phyloP scores from a whole-genome alignment of 2,888 invertebrate genomes.

The Zygaena filipendulae region DNA sequence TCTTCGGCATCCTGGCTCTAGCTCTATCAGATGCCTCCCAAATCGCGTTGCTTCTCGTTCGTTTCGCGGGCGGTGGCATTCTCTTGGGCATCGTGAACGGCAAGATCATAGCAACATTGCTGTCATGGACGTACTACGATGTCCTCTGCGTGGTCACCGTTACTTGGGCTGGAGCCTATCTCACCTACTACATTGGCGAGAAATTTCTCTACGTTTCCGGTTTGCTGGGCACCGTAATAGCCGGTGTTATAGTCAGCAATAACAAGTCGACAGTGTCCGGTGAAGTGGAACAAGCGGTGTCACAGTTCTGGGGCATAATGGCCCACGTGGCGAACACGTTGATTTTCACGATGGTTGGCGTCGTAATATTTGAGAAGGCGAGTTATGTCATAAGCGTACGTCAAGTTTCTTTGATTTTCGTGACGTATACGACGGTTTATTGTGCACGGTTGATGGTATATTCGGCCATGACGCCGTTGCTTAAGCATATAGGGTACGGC shows the following conservation, averaged over 20 bases:
- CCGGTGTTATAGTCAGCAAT: slow-evolving; percentile 44
- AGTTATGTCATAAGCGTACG: slow-evolving; percentile 45
- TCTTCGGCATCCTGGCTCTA: slow-evolving; percentile 39
- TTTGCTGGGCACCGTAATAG: slow-evolving; percentile 39
- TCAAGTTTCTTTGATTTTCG: slow-evolving; percentile 45
- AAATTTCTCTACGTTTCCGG: slow-evolving; percentile 55
- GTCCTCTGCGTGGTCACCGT: slow-evolving; percentile 41
- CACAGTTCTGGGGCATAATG: slow-evolving; percentile 43
- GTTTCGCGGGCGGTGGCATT: slow-evolving; percentile 46
- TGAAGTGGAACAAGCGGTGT: slow-evolving; percentile 43
- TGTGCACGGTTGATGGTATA: slow-evolving; percentile 58
- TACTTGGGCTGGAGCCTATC: slow-evolving; percentile 41
- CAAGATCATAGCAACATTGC: slow-evolving; percentile 32
- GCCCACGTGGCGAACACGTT: slow-evolving; percentile 59
- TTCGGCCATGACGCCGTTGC: slow-evolving; percentile 54
- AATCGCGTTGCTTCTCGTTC: slow-evolving; percentile 35
- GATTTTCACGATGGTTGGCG: slow-evolving; percentile 71
- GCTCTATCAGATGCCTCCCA: slow-evolving; percentile 37
- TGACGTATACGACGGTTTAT: slow-evolving; percentile 55
- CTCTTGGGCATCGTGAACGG: slow-evolving; percentile 48
- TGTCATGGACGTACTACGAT: slow-evolving; percentile 48
- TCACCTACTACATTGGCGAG: slow-evolving; percentile 53
- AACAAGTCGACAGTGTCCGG: slow-evolving; percentile 43
- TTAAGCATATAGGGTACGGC: slow-evolving; percentile 66
- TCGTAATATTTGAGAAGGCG: slow-evolving; percentile 66